Conservation (phyloP, 2,113 vertebrate species). For the Myrmecobius fasciatus region DNA sequence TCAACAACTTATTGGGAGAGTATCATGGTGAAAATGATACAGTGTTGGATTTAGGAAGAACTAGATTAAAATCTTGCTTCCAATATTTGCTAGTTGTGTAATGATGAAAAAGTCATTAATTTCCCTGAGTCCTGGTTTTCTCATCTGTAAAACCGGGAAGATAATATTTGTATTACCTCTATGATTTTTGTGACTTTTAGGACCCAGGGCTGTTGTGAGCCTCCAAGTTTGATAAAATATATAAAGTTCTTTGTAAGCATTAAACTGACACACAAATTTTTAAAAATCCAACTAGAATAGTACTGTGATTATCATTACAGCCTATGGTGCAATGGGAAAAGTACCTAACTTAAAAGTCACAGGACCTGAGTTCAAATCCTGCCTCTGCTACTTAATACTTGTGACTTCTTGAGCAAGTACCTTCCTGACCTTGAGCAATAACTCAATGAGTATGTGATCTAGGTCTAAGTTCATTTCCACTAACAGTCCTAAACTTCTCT, state of each 20-base stretch:
- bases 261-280: neutral
- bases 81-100: neutral
- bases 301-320: neutral
- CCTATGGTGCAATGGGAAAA: neutral
- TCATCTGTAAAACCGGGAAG: neutral
- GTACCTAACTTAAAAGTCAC: neutral
- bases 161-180: neutral
- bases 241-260: neutral
- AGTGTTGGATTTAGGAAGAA: neutral
- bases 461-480: neutral
- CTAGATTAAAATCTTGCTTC: neutral
- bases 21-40: neutral
- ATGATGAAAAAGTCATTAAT: neutral
- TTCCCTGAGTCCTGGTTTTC: neutral
- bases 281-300: neutral
- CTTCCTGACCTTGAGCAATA: neutral
- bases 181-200: neutral
- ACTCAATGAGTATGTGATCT: neutral
- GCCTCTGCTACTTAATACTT: neutral
- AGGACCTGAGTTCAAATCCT: neutral
- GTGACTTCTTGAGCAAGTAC: neutral
- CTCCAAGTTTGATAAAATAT: neutral
- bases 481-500: neutral
- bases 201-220: neutral
- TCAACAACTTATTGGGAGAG: neutral